Evolutionary conservation across 2,888 invertebrate genomes (phyloP).

Genomic region (Blastobasis adustella): DNA sequence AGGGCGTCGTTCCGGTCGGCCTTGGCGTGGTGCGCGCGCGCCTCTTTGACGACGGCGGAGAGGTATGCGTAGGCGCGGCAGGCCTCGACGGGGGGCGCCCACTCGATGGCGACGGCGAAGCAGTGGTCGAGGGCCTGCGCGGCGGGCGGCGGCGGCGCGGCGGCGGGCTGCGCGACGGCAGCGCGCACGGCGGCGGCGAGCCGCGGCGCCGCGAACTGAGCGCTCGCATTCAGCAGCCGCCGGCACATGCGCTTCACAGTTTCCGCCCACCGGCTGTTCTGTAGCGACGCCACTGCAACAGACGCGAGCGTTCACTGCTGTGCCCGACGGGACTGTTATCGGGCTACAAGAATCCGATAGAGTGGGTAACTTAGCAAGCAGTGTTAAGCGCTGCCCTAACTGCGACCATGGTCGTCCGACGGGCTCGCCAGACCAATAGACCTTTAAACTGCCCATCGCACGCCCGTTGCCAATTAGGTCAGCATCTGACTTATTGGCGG

Average conservation of each 20-base stretch:
- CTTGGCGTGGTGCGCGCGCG: conserved; percentile 24
- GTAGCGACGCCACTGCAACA: conserved; percentile 76
- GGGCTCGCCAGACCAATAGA: too few relatives aligned
- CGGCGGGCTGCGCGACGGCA: conserved; percentile 58
- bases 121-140: conserved; percentile 80
- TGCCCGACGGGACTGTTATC: not conserved
- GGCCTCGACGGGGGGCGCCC: conserved; percentile 86
- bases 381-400: too few relatives aligned
- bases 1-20: conserved; percentile 21
- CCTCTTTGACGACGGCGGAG: conserved; percentile 29
- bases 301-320: not conserved
- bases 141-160: conserved; percentile 32
- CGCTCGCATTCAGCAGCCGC: conserved; percentile 86
- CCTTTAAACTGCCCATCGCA: too few relatives aligned
- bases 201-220: conserved; percentile 85
- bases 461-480: too few relatives aligned
- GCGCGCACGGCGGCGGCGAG: conserved; percentile 84
- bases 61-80: conserved; percentile 83
- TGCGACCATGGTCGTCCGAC: too few relatives aligned
- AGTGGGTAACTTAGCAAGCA: not conserved
- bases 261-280: conserved; percentile 89
- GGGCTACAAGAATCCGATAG: not conserved
- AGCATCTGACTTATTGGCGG: too few relatives aligned
- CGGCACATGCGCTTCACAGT: conserved; percentile 85
- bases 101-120: conserved; percentile 84